phyloP scores from a whole-genome alignment of 2,888 invertebrate genomes.

The Drosophila pegasa region DNA sequence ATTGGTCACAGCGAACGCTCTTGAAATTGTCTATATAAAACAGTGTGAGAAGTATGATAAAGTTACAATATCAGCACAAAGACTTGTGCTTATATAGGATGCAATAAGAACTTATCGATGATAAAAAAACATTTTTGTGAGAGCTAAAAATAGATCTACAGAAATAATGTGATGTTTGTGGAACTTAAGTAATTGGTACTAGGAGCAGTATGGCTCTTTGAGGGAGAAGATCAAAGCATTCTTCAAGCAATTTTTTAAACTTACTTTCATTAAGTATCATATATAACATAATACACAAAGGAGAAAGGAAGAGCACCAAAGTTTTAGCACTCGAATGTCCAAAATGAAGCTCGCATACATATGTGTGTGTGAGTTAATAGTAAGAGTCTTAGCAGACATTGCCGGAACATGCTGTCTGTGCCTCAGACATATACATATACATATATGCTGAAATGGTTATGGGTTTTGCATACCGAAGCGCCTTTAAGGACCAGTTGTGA shows the following conservation, averaged over 20 bases:
- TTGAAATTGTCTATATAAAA: constrained; percentile 77
- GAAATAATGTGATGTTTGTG: no score
- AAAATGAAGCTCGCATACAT: neutral
- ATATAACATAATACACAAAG: neutral
- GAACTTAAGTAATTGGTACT: neutral
- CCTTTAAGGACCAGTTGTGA: constrained; percentile 8
- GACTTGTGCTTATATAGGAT: no score
- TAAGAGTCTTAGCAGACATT: neutral
- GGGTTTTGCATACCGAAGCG: constrained; percentile 25
- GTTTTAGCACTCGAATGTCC: neutral
- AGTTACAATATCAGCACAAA: neutral
- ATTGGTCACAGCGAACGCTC: constrained; percentile 82
- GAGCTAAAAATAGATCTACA: no score
- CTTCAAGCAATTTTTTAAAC: neutral
- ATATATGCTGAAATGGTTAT: neutral
- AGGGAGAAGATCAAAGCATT: neutral
- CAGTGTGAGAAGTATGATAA: neutral
- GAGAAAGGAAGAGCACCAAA: neutral
- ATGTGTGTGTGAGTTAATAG: neutral
- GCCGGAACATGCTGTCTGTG: constrained; percentile 11
- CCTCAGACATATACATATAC: neutral
- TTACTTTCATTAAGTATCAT: neutral
- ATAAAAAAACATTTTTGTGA: neutral
- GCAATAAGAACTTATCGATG: neutral
- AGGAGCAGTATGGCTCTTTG: neutral